A percentile compares a stretch with the other conserved stretches of the same genome.
Evolutionary conservation across 2,797 vertebrate genomes (phyloP).

Genomic region (Xiphophorus birchmanni): DNA sequence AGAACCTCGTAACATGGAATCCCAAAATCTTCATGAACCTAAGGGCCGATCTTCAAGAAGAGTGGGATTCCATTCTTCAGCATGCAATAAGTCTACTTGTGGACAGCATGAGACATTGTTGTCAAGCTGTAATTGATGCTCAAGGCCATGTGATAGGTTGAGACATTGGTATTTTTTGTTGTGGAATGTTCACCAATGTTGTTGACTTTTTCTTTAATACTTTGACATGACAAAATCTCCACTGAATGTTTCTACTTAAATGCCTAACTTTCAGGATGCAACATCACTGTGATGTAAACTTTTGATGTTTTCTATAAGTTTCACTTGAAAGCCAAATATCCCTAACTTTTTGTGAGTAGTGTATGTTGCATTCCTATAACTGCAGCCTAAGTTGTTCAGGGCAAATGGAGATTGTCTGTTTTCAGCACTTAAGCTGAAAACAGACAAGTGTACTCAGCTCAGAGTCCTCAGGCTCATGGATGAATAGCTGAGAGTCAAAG

Average conservation of each 20-base stretch:
- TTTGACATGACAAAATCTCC: not conserved
- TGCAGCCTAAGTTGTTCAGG: conserved; percentile 16
- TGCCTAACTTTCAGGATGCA: not conserved
- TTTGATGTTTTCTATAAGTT: not conserved
- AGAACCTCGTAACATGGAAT: not conserved
- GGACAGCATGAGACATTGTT: not conserved
- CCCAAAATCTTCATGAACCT: not conserved
- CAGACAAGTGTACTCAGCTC: conserved; percentile 34
- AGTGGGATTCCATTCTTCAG: not conserved
- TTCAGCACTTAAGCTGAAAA: conserved; percentile 29
- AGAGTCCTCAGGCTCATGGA: conserved; percentile 36
- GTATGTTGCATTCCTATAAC: conserved; percentile 20
- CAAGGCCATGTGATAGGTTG: not conserved
- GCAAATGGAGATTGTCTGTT: conserved; percentile 40
- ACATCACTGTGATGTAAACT: not conserved
- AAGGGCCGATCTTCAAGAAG: not conserved
- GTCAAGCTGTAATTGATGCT: not conserved
- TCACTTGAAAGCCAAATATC: not conserved
- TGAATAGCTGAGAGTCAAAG: conserved; percentile 47
- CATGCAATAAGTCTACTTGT: not conserved
- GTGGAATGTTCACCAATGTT: not conserved
- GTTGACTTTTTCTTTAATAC: not conserved
- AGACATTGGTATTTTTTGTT: not conserved
- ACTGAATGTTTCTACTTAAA: not conserved
- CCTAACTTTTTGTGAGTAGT: not conserved